Conservation (phyloP, 2,113 vertebrate species). For the Corvus moneduloides region DNA sequence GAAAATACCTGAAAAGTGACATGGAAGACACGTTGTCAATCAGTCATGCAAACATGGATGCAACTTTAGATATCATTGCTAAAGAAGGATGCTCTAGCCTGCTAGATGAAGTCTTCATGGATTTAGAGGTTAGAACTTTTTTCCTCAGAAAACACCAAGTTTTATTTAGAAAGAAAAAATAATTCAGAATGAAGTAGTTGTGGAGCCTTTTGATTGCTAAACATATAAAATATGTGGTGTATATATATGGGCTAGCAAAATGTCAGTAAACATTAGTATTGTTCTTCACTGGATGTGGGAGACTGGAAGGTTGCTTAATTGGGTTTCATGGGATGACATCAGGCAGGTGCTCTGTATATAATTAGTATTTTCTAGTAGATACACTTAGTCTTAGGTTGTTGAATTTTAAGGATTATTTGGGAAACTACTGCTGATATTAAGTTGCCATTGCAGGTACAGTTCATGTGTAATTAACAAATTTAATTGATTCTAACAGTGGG, state of each 20-base stretch:
- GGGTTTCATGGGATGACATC: not conserved
- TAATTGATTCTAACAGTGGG: not conserved
- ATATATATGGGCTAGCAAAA: not conserved
- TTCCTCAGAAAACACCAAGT: not conserved
- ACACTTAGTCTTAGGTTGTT: not conserved
- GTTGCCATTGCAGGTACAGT: not conserved
- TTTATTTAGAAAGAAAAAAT: not conserved
- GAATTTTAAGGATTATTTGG: not conserved
- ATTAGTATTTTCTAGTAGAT: not conserved
- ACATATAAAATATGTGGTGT: not conserved
- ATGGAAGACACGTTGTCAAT: slow-evolving; percentile 63
- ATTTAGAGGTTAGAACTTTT: slow-evolving; percentile 84
- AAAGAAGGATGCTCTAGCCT: slow-evolving; percentile 91
- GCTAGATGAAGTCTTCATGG: slow-evolving; percentile 94
- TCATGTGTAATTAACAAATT: not conserved
- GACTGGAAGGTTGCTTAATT: not conserved
- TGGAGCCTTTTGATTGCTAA: not conserved
- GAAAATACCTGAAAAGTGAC: slow-evolving; percentile 86
- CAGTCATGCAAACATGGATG: slow-evolving; percentile 84
- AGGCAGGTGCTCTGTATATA: not conserved
- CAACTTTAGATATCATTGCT: slow-evolving; percentile 85
- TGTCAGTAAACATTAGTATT: not conserved
- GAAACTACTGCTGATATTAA: not conserved
- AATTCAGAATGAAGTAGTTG: not conserved
- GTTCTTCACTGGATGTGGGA: not conserved